Conservation (phyloP, 2,888 invertebrate genomes). For the Plebejus argus region DNA sequence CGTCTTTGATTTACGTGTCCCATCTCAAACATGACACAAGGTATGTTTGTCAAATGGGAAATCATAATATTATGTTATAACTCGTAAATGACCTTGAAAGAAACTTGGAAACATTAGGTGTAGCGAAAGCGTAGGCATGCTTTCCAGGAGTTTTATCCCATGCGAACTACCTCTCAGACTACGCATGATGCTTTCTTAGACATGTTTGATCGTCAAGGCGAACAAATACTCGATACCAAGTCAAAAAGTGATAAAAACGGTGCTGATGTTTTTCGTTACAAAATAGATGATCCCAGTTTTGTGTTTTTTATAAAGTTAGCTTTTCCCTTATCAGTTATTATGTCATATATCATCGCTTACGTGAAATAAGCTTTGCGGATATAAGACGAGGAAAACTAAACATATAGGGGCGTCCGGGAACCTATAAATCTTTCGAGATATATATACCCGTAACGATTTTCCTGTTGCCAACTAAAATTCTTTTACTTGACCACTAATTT, state of each 20-base stretch:
- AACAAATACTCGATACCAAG: not conserved
- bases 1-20: too few species aligned
- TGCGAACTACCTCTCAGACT: too few species aligned
- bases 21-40: too few species aligned
- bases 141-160: too few species aligned
- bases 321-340: conserved; percentile 18
- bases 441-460: conserved; percentile 26
- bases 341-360: conserved; percentile 28
- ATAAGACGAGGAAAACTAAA: conserved; percentile 29
- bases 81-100: too few species aligned
- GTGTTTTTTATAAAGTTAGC: conserved; percentile 7
- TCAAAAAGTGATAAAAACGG: not conserved
- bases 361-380: conserved; percentile 29
- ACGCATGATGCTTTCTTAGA: too few species aligned
- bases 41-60: too few species aligned
- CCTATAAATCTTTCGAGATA: conserved; percentile 24
- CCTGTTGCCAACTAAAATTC: conserved; percentile 22
- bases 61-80: too few species aligned
- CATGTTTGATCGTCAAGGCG: not conserved
- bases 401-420: conserved; percentile 20
- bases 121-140: too few species aligned
- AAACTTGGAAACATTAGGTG: too few species aligned
- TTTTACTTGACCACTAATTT: conserved; percentile 22
- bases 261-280: not conserved
- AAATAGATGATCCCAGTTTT: not conserved